Percentiles rank a stretch among this genome's conserved stretches.
Evolutionary conservation across 2,113 vertebrate species (phyloP).

Genomic region (Phrynosoma blainvillii): DNA sequence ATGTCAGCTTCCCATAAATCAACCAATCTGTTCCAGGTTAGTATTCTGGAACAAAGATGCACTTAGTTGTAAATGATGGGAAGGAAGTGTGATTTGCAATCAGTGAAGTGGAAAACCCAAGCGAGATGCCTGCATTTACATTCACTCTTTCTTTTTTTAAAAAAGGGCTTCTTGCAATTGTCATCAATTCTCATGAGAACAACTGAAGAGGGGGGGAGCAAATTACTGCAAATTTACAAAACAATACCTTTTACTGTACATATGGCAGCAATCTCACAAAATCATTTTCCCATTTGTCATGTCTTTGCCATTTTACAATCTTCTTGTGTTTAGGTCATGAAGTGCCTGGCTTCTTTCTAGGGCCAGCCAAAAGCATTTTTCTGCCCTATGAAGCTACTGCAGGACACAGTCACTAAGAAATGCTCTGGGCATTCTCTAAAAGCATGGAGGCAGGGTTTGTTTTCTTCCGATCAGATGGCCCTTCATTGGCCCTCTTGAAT

Average conservation of each 20-base stretch:
- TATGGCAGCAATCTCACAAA: not conserved
- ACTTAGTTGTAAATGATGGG: not conserved
- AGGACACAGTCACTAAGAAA: not conserved
- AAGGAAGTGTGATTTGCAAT: conserved; percentile 6
- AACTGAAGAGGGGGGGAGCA: not conserved
- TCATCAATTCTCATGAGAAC: not conserved
- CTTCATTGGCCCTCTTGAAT: not conserved
- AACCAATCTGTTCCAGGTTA: not conserved
- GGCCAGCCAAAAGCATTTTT: not conserved
- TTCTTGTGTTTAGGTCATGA: not conserved
- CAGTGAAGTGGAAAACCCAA: not conserved
- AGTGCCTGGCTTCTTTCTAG: not conserved
- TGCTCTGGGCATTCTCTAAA: not conserved
- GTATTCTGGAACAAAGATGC: not conserved
- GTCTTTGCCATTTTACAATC: not conserved
- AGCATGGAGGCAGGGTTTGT: not conserved
- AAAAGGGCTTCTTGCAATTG: conserved; percentile 21
- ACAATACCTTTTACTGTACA: conserved; percentile 10
- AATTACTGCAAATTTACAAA: conserved; percentile 23
- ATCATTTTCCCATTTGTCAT: conserved; percentile 2
- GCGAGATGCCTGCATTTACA: not conserved
- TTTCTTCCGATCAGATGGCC: not conserved
- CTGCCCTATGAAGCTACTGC: not conserved
- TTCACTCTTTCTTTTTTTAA: not conserved
- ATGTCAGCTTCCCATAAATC: not conserved